Percentiles rank a stretch among this genome's conserved stretches.
These are phyloP conservation scores for Eucera pruinosa DNA, from an alignment of 2,888 invertebrate species.

Conservation along the genomic window DNA sequence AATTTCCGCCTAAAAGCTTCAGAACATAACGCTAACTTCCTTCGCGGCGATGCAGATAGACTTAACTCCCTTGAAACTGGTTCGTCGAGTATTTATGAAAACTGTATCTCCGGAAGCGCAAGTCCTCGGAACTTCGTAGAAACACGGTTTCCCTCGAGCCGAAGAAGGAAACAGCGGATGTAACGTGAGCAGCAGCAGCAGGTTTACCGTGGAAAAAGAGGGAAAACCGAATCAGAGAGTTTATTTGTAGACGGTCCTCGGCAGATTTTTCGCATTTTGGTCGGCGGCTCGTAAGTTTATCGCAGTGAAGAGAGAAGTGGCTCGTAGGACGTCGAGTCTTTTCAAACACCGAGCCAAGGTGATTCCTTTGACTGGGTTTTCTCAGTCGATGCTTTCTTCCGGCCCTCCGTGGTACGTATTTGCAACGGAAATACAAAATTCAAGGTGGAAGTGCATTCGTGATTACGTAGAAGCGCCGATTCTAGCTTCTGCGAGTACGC, in stretches of 20 bases:
- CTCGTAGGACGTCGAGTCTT: slow-evolving; percentile 50
- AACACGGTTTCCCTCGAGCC: slow-evolving; percentile 8
- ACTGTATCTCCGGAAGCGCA: slow-evolving; percentile 9
- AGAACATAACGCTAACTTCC: not conserved
- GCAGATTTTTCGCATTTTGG: slow-evolving; percentile 44
- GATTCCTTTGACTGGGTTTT: slow-evolving; percentile 62
- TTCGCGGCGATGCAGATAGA: slow-evolving; percentile 6
- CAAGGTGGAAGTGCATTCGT: slow-evolving; percentile 50
- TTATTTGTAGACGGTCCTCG: slow-evolving; percentile 44
- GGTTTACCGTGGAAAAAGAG: slow-evolving; percentile 2
- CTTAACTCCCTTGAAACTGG: not conserved
- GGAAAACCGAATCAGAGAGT: slow-evolving; percentile 39
- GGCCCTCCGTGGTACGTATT: slow-evolving; percentile 31
- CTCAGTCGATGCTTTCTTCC: slow-evolving; percentile 51
- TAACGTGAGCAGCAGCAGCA: not conserved
- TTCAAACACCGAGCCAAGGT: slow-evolving; percentile 47
- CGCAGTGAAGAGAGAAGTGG: slow-evolving; percentile 50
- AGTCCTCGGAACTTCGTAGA: not conserved
- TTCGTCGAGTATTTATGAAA: slow-evolving; percentile 36
- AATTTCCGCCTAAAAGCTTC: not conserved
- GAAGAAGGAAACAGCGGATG: not conserved
- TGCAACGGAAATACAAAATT: slow-evolving; percentile 65
- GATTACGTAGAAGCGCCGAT: slow-evolving; percentile 62
- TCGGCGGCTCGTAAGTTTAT: slow-evolving; percentile 45
- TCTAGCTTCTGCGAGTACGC: slow-evolving; percentile 21